Base-by-base conservation (phyloP, 2,113 vertebrate genomes). In the Felis chaus region DNA sequence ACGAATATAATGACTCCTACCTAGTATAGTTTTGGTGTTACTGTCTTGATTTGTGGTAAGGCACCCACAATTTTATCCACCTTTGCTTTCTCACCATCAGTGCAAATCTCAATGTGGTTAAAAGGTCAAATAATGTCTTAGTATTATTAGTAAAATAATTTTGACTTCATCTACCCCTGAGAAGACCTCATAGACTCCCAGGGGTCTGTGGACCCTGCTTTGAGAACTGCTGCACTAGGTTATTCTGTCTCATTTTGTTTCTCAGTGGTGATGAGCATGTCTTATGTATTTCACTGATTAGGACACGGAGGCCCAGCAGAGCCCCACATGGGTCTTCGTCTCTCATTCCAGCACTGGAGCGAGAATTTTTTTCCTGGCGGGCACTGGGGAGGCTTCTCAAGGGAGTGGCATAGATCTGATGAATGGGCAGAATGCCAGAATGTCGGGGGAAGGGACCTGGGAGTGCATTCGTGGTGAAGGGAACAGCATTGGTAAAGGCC, bases 351-450 rank as follows among this genome's bases (percentile, higher is more conserved):
- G 78, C 65, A 71, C 76, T 31, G 45, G 61, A 86, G 61, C 95
- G 82, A 86, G 53, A 78, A 33, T 63, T 89, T 78, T 87, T 85
- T 69, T 80, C 80, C 50, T 92, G 68, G 61, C 36, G 80, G 84
- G 50, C 29, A 68, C 0, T 97, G 61, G 61, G 82, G 61, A 71
- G 78, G 48, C 76, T 81, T 95, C 85, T 95, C 76, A 81, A 71
- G 45, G 45, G 81, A 95, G 82, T 78, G 66, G 33, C 33, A 29
- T 39, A 94, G 95, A 74, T 93, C 71, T 91, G 95, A 68, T 85
- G 83, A 29, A 41, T 41, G 31, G 61, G 68, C 66, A 89, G 87
- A 48, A 73, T 39, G 78, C 78, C 29, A 55, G n/a, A 97, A 71
- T 9, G 41, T 73, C 5, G 92, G 29, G 41, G 31, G 18, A 9